Percentiles rank a stretch among this genome's conserved stretches.
Conservation (phyloP, 2,797 vertebrate species). For the Hyperoplus lanceolatus region DNA sequence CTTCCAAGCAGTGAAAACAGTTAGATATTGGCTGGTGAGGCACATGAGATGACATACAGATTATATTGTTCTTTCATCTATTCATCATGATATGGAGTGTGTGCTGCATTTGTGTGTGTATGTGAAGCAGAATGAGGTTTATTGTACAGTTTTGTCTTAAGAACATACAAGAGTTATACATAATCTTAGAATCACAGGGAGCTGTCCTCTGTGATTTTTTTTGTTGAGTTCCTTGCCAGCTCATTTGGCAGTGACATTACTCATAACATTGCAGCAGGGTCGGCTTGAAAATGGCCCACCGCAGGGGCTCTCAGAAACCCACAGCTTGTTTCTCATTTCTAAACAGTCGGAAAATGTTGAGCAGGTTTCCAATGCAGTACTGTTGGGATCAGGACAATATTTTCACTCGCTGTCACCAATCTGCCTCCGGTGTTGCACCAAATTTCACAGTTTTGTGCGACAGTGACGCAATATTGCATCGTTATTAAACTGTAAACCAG, state of each 20-base stretch:
- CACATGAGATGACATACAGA: not conserved
- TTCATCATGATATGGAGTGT: not conserved
- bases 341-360: conserved; percentile 67
- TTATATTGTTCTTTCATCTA: too few relatives aligned
- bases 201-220: conserved; percentile 45
- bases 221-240: conserved; percentile 53
- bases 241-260: conserved; percentile 72
- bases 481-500: conserved; percentile 41
- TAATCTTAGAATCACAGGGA: conserved; percentile 37
- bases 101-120: conserved; percentile 2
- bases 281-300: conserved; percentile 61
- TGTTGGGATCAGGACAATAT: conserved; percentile 52
- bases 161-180: conserved; percentile 38
- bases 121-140: conserved; percentile 10
- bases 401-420: conserved; percentile 49
- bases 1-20: too few relatives aligned
- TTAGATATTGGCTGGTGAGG: too few relatives aligned
- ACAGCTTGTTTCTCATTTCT: conserved; percentile 60
- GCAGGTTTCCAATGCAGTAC: conserved; percentile 49
- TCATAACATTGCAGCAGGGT: conserved; percentile 62
- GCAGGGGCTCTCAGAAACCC: conserved; percentile 59
- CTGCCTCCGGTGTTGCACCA: conserved; percentile 44
- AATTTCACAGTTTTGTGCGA: conserved; percentile 59
- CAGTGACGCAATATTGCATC: conserved; percentile 58
- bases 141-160: conserved; percentile 25